Evolutionary conservation across 2,113 vertebrate species (phyloP).

Genomic region (Muntiacus muntjak): DNA sequence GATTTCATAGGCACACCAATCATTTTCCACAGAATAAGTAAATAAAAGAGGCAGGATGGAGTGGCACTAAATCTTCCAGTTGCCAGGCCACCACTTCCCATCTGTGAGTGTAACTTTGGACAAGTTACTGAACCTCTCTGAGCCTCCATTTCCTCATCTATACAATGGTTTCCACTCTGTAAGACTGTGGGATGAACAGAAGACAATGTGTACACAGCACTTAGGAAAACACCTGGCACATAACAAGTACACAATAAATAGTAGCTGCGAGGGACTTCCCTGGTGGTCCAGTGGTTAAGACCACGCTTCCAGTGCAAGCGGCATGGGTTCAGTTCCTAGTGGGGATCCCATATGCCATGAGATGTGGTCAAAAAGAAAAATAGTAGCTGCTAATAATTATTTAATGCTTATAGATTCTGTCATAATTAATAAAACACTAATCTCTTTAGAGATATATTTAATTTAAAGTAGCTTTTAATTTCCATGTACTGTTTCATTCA

Average conservation of each 20-base stretch:
- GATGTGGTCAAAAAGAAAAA: too few species aligned
- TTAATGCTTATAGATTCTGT: too few species aligned
- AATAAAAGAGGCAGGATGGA: neutral
- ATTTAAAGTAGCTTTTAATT: too few species aligned
- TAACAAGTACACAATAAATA: neutral
- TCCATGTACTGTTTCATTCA: too few species aligned
- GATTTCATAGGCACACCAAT: neutral
- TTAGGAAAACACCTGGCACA: neutral
- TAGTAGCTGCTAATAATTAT: too few species aligned
- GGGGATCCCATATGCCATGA: neutral
- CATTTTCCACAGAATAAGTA: neutral
- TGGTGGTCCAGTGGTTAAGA: neutral
- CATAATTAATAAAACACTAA: too few species aligned
- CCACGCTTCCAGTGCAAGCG: fast-evolving
- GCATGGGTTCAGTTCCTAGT: neutral
- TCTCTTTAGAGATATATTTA: too few species aligned
- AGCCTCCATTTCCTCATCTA: neutral
- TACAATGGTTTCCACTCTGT: neutral
- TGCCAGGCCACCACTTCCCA: neutral
- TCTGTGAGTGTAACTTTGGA: neutral
- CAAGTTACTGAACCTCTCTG: neutral
- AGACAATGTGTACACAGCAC: neutral
- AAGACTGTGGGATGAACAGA: neutral
- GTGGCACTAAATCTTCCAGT: neutral
- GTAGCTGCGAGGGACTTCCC: neutral